Evolutionary conservation across 2,797 vertebrate genomes (phyloP).

Genomic region (Pyrocephalus nanus): DNA sequence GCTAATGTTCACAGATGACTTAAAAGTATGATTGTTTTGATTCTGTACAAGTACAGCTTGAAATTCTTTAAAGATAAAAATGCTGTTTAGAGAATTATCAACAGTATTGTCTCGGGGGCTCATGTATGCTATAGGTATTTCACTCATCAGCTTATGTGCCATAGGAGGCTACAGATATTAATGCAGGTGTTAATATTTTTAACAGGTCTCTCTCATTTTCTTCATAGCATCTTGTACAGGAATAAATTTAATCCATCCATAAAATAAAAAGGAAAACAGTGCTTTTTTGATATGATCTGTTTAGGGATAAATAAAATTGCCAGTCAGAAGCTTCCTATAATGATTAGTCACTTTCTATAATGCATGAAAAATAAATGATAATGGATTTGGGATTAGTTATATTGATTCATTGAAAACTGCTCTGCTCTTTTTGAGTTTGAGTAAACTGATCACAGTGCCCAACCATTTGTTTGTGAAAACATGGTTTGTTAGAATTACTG

Average conservation of each 20-base stretch:
- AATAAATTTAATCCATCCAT: not conserved
- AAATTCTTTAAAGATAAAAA: slow-evolving; percentile 7
- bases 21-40: not conserved
- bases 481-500: not conserved
- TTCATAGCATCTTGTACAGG: not conserved
- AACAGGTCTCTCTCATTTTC: not conserved
- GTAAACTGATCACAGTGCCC: not conserved
- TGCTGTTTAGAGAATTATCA: not conserved
- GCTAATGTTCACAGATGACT: not conserved
- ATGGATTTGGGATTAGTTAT: not conserved
- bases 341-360: not conserved
- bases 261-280: not conserved
- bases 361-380: not conserved
- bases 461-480: not conserved
- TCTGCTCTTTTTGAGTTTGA: not conserved
- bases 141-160: not conserved
- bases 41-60: not conserved
- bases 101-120: not conserved
- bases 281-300: not conserved
- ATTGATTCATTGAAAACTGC: not conserved
- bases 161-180: not conserved
- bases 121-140: not conserved
- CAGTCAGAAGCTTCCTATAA: not conserved
- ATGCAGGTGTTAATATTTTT: not conserved
- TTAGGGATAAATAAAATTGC: not conserved